phyloP scores from a whole-genome alignment of 2,888 invertebrate genomes.

The Trachelus iudaicus region DNA sequence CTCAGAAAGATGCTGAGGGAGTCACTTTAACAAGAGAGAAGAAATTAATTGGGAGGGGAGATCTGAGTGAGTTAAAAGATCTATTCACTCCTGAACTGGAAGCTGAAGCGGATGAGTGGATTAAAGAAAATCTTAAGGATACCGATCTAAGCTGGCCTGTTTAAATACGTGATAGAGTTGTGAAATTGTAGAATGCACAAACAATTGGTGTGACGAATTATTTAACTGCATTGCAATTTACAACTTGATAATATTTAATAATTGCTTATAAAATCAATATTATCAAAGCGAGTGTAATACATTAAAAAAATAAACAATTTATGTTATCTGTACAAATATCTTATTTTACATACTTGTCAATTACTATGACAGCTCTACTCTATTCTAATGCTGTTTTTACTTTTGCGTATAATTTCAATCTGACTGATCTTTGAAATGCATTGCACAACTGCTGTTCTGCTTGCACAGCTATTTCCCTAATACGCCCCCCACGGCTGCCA shows the following conservation, averaged over 20 bases:
- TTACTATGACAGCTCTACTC: background rate
- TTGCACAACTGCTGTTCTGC: slow-evolving; percentile 48
- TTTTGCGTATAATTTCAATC: slow-evolving; percentile 38
- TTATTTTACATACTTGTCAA: no score
- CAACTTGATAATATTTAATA: no score
- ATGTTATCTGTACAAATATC: no score
- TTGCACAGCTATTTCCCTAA: slow-evolving; percentile 73
- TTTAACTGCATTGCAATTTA: no score
- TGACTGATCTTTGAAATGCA: slow-evolving; percentile 47
- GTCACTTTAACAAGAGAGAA: slow-evolving; percentile 72
- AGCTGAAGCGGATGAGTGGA: slow-evolving; percentile 75
- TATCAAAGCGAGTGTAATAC: no score
- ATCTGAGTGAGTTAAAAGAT: slow-evolving; percentile 75
- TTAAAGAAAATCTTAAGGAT: slow-evolving; percentile 70
- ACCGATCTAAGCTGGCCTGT: slow-evolving; percentile 72
- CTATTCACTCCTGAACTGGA: slow-evolving; percentile 77
- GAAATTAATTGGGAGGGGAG: slow-evolving; percentile 45
- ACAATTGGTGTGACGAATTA: no score
- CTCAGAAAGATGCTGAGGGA: slow-evolving; percentile 72
- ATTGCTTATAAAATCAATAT: no score
- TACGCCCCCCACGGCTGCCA: slow-evolving; percentile 75
- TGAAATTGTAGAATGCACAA: no score
- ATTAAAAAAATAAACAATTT: no score
- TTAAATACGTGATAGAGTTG: no score
- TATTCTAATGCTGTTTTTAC: slow-evolving; percentile 9